Evolutionary conservation across 2,797 vertebrate species (phyloP).

Genomic region (Synanceia verrucosa): DNA sequence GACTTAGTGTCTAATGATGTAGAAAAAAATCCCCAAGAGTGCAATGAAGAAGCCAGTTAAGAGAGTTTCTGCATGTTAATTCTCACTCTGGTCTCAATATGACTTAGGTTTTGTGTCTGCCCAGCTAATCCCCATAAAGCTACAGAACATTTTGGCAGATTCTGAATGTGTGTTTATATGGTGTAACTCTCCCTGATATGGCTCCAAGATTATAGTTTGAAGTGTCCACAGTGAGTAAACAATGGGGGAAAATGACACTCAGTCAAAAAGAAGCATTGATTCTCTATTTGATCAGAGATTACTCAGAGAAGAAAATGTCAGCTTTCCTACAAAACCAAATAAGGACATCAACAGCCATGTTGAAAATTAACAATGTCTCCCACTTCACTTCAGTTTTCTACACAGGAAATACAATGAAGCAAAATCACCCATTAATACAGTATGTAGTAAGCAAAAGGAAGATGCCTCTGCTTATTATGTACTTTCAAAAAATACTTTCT

Average conservation of each 20-base stretch:
- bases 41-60: slow-evolving; percentile 45
- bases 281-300: slow-evolving; percentile 13
- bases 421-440: slow-evolving; percentile 10
- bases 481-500: slow-evolving; percentile 35
- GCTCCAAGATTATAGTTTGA: slow-evolving; percentile 21
- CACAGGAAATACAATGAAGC: slow-evolving; percentile 1
- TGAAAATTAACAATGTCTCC: slow-evolving; percentile 9
- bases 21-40: slow-evolving; percentile 58
- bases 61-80: slow-evolving; percentile 39
- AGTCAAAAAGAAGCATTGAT: slow-evolving; percentile 19
- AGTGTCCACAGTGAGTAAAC: slow-evolving; percentile 26
- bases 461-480: slow-evolving; percentile 22
- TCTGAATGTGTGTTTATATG: not conserved
- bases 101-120: slow-evolving; percentile 44
- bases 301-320: slow-evolving; percentile 1
- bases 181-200: not conserved
- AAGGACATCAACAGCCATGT: not conserved
- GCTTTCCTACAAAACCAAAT: slow-evolving; percentile 3
- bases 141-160: slow-evolving; percentile 31
- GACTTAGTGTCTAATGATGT: slow-evolving; percentile 68
- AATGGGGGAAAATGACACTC: slow-evolving; percentile 26
- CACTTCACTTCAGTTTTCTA: not conserved
- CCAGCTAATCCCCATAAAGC: slow-evolving; percentile 41
- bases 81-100: slow-evolving; percentile 37
- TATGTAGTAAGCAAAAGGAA: not conserved